Percentiles rank a stretch among this genome's conserved stretches.
Conservation (phyloP, 2,113 vertebrate species). For the Thunnus maccoyii region DNA sequence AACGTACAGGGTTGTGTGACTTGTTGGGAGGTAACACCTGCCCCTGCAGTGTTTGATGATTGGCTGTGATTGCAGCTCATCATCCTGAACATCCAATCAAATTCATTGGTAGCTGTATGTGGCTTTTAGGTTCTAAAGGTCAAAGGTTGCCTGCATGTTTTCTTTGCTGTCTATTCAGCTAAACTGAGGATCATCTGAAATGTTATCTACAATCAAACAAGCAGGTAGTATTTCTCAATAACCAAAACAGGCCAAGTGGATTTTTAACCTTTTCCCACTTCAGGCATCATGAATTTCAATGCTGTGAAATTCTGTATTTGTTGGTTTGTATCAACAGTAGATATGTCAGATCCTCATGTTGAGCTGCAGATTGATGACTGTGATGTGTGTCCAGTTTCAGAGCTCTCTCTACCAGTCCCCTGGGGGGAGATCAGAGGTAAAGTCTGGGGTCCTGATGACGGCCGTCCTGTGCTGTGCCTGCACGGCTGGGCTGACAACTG, state of each 20-base stretch:
- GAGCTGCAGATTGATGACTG: neutral
- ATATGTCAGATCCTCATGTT: neutral
- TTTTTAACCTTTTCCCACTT: too few species aligned
- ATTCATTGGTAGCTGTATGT: neutral
- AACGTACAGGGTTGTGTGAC: fast-evolving
- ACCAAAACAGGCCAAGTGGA: too few species aligned
- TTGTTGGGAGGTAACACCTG: neutral
- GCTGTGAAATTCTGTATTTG: too few species aligned
- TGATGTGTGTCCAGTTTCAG: constrained; percentile 64
- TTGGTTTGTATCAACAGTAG: neutral
- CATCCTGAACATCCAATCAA: constrained; percentile 22
- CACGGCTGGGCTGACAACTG: constrained; percentile 88
- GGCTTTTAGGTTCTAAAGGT: constrained; percentile 8
- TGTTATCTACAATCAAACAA: constrained; percentile 30
- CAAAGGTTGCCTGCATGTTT: neutral
- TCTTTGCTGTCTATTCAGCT: neutral
- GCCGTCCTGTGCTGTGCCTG: constrained; percentile 85
- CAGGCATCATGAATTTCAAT: neutral
- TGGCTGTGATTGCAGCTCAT: constrained; percentile 4
- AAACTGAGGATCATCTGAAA: neutral
- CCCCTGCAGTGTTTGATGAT: constrained; percentile 4
- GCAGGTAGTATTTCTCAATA: constrained; percentile 18
- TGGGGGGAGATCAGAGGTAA: constrained; percentile 86
- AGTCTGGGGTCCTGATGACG: constrained; percentile 82
- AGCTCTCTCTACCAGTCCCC: constrained; percentile 82